phyloP scores from a whole-genome alignment of 1,140 invertebrate species.

The Conus ventricosus region DNA sequence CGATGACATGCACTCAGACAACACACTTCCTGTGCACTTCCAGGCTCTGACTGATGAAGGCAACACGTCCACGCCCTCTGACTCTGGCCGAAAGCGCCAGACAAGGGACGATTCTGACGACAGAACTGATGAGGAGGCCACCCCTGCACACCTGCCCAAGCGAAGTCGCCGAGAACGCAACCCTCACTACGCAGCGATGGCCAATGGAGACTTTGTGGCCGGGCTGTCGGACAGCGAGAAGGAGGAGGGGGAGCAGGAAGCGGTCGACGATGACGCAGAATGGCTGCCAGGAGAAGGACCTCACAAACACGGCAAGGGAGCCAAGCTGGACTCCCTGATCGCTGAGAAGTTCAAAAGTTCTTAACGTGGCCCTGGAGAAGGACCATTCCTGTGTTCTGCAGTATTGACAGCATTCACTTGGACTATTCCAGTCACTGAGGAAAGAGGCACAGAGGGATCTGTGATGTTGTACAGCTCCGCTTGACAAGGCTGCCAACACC shows the following conservation, averaged over 20 bases:
- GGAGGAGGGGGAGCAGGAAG: constrained; percentile 22
- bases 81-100: background rate
- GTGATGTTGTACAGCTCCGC: no score
- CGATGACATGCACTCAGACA: background rate
- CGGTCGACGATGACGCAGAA: constrained; percentile 37
- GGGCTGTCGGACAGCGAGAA: constrained; percentile 26
- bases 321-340: constrained; percentile 46
- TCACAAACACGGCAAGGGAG: constrained; percentile 28
- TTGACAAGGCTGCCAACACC: no score
- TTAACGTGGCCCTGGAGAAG: no score
- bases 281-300: constrained; percentile 9
- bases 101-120: constrained; percentile 38
- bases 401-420: no score
- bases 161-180: constrained; percentile 15
- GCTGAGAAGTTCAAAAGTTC: constrained; percentile 45
- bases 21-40: background rate
- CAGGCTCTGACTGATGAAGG: constrained; percentile 21
- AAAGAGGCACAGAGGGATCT: no score
- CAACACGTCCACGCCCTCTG: background rate
- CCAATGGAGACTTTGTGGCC: constrained; percentile 18
- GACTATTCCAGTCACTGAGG: no score
- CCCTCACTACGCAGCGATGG: background rate
- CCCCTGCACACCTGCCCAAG: background rate
- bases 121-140: constrained; percentile 16
- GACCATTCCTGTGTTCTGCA: no score